Percentiles rank a stretch among this genome's conserved stretches.
phyloP scores from a whole-genome alignment of 2,888 invertebrate genomes.

The Ganaspis brasiliensis region DNA sequence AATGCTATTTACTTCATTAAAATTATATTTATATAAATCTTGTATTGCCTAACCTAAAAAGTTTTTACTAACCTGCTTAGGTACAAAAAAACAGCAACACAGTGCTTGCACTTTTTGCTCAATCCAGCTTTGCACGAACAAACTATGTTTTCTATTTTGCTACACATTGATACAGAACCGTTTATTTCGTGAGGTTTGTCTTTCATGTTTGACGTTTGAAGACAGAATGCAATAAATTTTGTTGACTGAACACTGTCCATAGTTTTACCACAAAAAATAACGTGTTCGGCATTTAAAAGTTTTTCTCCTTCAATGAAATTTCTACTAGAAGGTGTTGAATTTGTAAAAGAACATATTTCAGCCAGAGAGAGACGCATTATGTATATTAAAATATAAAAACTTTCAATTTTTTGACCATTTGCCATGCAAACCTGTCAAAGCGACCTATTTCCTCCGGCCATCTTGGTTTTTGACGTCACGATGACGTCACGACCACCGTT shows the following conservation, averaged over 20 bases:
- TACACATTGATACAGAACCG: not conserved
- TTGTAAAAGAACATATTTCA: not conserved
- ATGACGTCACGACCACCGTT: no score
- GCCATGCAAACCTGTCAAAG: no score
- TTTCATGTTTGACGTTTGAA: slow-evolving; percentile 44
- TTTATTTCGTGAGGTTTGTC: slow-evolving; percentile 43
- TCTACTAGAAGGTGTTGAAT: not conserved
- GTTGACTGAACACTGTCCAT: not conserved
- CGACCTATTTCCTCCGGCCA: no score
- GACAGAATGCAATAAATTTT: slow-evolving; percentile 32
- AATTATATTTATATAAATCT: no score
- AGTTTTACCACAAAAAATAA: slow-evolving; percentile 19
- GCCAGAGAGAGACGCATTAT: not conserved
- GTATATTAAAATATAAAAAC: no score
- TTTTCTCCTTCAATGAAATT: no score
- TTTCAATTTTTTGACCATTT: no score
- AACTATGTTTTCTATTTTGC: not conserved
- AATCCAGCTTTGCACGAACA: slow-evolving; percentile 43
- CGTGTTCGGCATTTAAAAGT: no score
- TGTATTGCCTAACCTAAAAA: no score
- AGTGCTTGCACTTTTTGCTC: slow-evolving; percentile 42
- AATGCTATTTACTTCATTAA: no score
- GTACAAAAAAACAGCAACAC: slow-evolving; percentile 26
- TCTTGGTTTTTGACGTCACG: no score
- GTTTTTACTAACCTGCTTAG: no score